A percentile compares a stretch with the other conserved stretches of the same genome.
phyloP scores from a whole-genome alignment of 23 tunicate species.

The Corella eumyota region DNA sequence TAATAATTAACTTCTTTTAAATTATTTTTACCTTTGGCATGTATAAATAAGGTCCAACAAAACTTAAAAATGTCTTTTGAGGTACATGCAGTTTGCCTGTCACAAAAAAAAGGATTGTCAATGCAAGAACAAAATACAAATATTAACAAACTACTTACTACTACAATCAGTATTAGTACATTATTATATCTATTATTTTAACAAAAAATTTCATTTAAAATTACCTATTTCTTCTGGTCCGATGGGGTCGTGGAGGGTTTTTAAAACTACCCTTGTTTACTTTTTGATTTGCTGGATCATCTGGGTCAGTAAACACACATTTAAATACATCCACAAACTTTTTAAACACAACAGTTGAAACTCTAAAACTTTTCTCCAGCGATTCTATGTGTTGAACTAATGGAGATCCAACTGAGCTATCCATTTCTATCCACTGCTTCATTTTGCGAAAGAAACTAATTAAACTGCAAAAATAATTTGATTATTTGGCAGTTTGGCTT shows the following conservation, averaged over 20 bases:
- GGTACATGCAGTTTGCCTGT: conserved; percentile 52
- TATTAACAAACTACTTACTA: too few species aligned
- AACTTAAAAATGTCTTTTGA: conserved; percentile 73
- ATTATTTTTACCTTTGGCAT: conserved; percentile 91
- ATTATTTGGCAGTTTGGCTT: too few species aligned
- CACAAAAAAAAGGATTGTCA: not conserved
- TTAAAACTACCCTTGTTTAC: conserved; percentile 7
- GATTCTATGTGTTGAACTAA: conserved; percentile 38
- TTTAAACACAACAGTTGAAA: conserved; percentile 76
- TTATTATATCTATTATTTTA: too few species aligned
- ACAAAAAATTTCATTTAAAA: too few species aligned
- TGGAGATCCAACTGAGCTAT: conserved; percentile 3
- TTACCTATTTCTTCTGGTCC: conserved; percentile 53
- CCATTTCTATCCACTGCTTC: conserved; percentile 85
- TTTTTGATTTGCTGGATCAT: conserved; percentile 46
- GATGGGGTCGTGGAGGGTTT: conserved; percentile 59
- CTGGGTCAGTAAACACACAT: conserved; percentile 59
- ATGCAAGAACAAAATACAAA: not conserved
- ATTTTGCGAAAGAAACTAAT: conserved; percentile 69
- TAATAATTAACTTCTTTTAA: too few species aligned
- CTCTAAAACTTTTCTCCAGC: conserved; percentile 61
- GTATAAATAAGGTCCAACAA: conserved; percentile 86
- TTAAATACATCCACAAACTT: conserved; percentile 39
- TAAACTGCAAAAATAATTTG: conserved; percentile 44
- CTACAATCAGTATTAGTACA: too few species aligned